Evolutionary conservation across 2,888 invertebrate genomes (phyloP).

Genomic region (Rhopalosiphum nymphaeae): DNA sequence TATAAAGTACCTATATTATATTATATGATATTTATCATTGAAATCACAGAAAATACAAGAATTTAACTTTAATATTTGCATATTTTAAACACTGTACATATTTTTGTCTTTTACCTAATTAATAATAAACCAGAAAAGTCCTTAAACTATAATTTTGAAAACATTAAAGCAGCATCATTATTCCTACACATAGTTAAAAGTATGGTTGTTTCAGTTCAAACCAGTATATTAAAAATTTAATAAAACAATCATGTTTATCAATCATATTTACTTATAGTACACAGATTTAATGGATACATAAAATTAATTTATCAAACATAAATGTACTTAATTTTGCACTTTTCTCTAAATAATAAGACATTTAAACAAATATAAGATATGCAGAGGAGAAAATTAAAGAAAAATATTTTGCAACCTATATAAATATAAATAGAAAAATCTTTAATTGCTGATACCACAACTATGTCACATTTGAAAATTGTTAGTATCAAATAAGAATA

Average conservation of each 20-base stretch:
- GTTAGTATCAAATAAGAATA: background rate
- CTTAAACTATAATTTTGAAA: slow-evolving; percentile 38
- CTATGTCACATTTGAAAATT: background rate
- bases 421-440: background rate
- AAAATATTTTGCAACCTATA: background rate
- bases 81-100: background rate
- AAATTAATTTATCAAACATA: background rate
- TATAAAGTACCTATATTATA: slow-evolving; percentile 1
- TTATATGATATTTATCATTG: background rate
- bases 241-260: background rate
- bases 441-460: background rate
- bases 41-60: slow-evolving; percentile 55
- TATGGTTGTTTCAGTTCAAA: background rate
- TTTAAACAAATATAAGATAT: background rate
- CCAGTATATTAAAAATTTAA: background rate
- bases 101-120: background rate
- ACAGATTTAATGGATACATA: background rate
- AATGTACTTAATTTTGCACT: background rate
- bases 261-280: background rate
- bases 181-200: background rate
- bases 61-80: background rate
- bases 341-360: background rate
- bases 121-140: slow-evolving; percentile 24
- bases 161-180: slow-evolving; percentile 19
- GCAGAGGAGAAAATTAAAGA: background rate